Evolutionary conservation across 1,140 invertebrate species (phyloP).

Genomic region (Notospermus geniculatus): DNA sequence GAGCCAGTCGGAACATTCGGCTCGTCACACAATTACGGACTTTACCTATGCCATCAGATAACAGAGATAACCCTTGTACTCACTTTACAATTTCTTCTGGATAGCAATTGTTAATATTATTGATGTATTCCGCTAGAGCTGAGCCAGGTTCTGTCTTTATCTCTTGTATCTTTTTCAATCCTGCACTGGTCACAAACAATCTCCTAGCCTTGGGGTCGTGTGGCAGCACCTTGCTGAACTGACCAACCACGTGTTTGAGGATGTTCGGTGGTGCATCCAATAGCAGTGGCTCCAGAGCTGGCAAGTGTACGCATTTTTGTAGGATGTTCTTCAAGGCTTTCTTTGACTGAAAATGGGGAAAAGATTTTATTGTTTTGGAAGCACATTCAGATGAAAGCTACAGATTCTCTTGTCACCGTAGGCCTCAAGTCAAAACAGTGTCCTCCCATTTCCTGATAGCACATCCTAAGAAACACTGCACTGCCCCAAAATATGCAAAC

Average conservation of each 20-base stretch:
- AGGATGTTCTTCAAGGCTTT: constrained; percentile 68
- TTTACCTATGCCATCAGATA: neutral
- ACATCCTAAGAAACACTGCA: too few species aligned
- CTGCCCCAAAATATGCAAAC: too few species aligned
- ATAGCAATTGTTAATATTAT: constrained; percentile 78
- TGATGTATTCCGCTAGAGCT: constrained; percentile 71
- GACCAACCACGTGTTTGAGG: constrained; percentile 74
- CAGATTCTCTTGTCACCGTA: too few species aligned
- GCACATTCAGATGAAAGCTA: too few species aligned
- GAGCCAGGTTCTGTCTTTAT: constrained; percentile 71
- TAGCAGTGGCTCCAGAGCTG: constrained; percentile 71
- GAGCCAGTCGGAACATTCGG: neutral
- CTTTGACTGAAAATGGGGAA: constrained; percentile 47
- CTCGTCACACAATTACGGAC: neutral
- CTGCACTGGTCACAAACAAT: constrained; percentile 75
- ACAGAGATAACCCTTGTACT: constrained; percentile 23
- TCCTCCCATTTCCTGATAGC: too few species aligned
- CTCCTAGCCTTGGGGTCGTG: constrained; percentile 73
- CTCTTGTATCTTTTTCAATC: constrained; percentile 73
- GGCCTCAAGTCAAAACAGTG: too few species aligned
- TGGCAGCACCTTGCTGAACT: constrained; percentile 79
- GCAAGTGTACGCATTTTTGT: constrained; percentile 71
- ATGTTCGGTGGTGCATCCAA: constrained; percentile 71
- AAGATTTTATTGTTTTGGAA: constrained; percentile 3
- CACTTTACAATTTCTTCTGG: constrained; percentile 82